A percentile compares a stretch with the other conserved stretches of the same genome.
Evolutionary conservation across 2,888 invertebrate genomes (phyloP).

Genomic region (Leptinotarsa tumamoca): DNA sequence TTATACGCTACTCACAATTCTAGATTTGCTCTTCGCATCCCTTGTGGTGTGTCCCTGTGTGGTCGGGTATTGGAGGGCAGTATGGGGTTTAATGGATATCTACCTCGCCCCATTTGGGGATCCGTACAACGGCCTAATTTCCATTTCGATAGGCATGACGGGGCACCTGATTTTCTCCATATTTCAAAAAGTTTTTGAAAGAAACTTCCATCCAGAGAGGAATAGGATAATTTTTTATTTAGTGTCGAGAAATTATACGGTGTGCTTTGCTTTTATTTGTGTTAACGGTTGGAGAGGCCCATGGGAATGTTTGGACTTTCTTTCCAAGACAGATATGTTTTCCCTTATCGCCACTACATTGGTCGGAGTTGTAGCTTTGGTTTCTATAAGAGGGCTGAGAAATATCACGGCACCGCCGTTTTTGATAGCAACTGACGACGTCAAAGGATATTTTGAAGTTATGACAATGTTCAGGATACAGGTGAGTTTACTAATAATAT

Average conservation of each 20-base stretch:
- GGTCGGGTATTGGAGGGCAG: constrained; percentile 88
- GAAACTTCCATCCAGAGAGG: constrained; percentile 75
- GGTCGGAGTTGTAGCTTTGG: constrained; percentile 76
- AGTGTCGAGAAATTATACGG: constrained; percentile 80
- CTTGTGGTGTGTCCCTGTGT: constrained; percentile 83
- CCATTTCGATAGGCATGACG: constrained; percentile 77
- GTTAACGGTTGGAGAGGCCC: constrained; percentile 91
- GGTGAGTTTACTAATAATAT: constrained; percentile 72
- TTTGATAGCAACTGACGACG: constrained; percentile 79
- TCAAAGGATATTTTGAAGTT: constrained; percentile 84
- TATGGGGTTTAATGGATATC: constrained; percentile 83
- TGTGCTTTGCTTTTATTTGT: constrained; percentile 81
- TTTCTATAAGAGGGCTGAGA: constrained; percentile 77
- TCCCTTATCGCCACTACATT: constrained; percentile 74
- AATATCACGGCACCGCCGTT: constrained; percentile 89
- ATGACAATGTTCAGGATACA: constrained; percentile 85
- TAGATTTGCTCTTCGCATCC: constrained; percentile 80
- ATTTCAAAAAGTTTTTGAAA: constrained; percentile 73
- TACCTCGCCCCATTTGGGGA: constrained; percentile 76
- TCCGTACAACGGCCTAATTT: constrained; percentile 74
- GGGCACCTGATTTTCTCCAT: constrained; percentile 79
- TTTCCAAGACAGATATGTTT: constrained; percentile 72
- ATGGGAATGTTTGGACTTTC: constrained; percentile 82
- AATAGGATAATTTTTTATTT: constrained; percentile 77
- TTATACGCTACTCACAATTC: constrained; percentile 72